Evolutionary conservation across 2,113 vertebrate species (phyloP).

Genomic region (Baryphthengus martii): DNA sequence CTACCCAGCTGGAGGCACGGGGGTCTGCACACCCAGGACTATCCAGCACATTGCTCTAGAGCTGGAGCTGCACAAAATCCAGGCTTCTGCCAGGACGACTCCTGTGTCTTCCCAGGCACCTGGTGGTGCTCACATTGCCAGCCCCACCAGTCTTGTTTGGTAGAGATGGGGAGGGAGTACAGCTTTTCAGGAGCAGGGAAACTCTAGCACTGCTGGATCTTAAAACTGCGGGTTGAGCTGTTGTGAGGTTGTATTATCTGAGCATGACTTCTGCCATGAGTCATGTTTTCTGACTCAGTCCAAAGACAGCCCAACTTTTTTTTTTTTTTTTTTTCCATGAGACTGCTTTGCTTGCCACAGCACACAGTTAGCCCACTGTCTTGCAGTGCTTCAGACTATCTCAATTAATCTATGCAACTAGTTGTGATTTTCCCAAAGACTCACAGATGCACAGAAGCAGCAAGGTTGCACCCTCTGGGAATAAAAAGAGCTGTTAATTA

Average conservation of each 20-base stretch:
- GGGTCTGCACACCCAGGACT: not conserved
- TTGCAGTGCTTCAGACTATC: not conserved
- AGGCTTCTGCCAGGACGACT: not conserved
- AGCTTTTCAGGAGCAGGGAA: not conserved
- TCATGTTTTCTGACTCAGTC: not conserved
- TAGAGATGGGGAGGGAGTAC: not conserved
- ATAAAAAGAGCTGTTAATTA: conserved; percentile 17
- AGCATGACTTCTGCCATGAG: not conserved
- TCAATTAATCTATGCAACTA: not conserved
- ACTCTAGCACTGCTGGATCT: not conserved
- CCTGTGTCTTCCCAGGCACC: not conserved
- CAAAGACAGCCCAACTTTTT: not conserved
- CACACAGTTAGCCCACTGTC: not conserved
- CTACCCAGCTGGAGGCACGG: not conserved
- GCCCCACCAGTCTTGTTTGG: not conserved
- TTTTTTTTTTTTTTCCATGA: not conserved
- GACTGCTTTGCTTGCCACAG: not conserved
- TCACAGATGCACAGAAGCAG: not conserved
- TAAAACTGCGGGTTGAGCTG: not conserved
- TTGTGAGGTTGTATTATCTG: not conserved
- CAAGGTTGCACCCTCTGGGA: not conserved
- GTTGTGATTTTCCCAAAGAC: not conserved
- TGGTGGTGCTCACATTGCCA: accelerated
- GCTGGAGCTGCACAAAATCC: not conserved
- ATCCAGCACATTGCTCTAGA: not conserved